These are phyloP conservation scores for Bagarius yarrelli DNA, from an alignment of 2,113 vertebrate species.

Conservation along the genomic window DNA sequence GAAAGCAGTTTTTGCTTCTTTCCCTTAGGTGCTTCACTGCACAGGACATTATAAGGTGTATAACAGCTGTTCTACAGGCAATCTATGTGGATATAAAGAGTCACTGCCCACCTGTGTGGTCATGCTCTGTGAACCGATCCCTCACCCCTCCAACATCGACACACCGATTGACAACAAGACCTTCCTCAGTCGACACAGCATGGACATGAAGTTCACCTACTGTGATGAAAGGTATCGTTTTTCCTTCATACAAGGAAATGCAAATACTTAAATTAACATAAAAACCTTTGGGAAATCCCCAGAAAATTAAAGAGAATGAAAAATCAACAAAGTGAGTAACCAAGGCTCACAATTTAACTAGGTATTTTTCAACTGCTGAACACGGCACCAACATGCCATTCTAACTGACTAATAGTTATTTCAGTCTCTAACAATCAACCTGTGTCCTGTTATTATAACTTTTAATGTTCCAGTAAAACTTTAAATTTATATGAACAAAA, in stretches of 20 bases:
- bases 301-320: not conserved
- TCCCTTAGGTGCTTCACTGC: slow-evolving; percentile 89
- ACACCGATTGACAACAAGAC: slow-evolving; percentile 96
- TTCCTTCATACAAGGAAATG: not conserved
- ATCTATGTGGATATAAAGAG: slow-evolving; percentile 85
- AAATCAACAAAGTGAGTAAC: not conserved
- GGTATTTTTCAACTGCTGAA: not conserved
- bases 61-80: slow-evolving; percentile 76
- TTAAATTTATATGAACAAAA: not conserved
- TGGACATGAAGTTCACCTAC: slow-evolving; percentile 99
- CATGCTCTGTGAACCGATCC: slow-evolving; percentile 93
- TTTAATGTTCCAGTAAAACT: not conserved
- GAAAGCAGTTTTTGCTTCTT: not conserved
- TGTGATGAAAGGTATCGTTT: slow-evolving; percentile 87
- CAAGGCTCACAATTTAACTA: not conserved
- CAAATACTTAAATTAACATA: not conserved
- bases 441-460: not conserved
- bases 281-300: not conserved
- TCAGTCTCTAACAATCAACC: not conserved
- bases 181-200: slow-evolving; percentile 95
- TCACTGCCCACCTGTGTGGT: slow-evolving; percentile 89
- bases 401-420: not conserved
- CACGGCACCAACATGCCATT: not conserved
- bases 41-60: slow-evolving; percentile 92
- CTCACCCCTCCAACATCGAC: slow-evolving; percentile 94